phyloP scores from a whole-genome alignment of 2,113 vertebrate genomes.

The Sceloporus undulatus region DNA sequence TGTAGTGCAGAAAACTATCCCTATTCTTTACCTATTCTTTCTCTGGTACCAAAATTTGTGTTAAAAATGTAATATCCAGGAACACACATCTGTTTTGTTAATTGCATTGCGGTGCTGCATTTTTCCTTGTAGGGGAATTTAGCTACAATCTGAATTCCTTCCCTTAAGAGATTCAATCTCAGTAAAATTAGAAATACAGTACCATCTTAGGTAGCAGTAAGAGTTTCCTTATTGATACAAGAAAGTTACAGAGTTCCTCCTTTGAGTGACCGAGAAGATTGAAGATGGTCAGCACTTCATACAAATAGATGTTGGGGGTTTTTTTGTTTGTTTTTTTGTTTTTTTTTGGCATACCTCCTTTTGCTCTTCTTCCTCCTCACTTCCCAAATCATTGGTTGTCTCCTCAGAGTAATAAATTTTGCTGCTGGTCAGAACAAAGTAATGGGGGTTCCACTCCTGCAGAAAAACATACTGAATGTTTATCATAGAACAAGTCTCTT shows the following conservation, averaged over 20 bases:
- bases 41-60: too few species aligned
- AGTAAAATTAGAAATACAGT: not conserved
- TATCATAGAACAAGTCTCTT: not conserved
- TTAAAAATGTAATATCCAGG: too few species aligned
- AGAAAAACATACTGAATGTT: conserved; percentile 37
- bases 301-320: not conserved
- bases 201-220: not conserved
- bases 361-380: conserved; percentile 96
- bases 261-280: not conserved
- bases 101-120: too few species aligned
- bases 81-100: too few species aligned
- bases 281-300: not conserved
- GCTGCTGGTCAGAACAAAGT: conserved; percentile 96
- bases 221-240: not conserved
- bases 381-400: conserved; percentile 91
- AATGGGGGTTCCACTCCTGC: conserved; percentile 98
- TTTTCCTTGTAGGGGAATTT: not conserved
- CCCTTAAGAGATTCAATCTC: not conserved
- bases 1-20: too few species aligned
- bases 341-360: conserved; percentile 85
- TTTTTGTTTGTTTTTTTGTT: too few species aligned
- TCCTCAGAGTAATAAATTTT: conserved; percentile 99
- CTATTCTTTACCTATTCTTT: too few species aligned
- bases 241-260: not conserved
- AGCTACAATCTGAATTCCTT: not conserved